A percentile compares a stretch with the other conserved stretches of the same genome.
phyloP scores from a whole-genome alignment of 2,797 vertebrate genomes.

The Danio jaintianensis region DNA sequence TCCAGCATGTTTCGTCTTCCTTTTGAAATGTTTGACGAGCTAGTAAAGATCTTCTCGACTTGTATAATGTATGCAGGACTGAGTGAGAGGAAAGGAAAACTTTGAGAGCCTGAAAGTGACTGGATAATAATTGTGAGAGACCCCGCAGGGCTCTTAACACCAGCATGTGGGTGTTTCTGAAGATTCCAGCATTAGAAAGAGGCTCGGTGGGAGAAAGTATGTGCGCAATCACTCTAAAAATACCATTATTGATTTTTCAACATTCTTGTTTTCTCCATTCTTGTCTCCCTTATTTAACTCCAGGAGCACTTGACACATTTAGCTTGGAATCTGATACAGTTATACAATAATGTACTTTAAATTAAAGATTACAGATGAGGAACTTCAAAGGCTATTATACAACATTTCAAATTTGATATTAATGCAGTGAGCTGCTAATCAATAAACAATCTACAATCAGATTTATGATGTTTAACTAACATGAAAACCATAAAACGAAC shows the following conservation, averaged over 20 bases:
- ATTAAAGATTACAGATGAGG: constrained; percentile 13
- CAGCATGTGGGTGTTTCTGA: constrained; percentile 48
- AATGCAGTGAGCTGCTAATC: not conserved
- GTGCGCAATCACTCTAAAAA: constrained; percentile 36
- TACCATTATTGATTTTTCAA: constrained; percentile 48
- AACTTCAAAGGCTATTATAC: not conserved
- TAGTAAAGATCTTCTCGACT: constrained; percentile 49
- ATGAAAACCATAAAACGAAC: no score
- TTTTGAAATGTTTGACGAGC: constrained; percentile 30
- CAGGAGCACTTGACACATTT: constrained; percentile 30
- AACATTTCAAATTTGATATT: not conserved
- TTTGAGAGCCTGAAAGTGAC: constrained; percentile 59
- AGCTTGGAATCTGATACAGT: not conserved
- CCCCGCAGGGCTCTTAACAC: constrained; percentile 50
- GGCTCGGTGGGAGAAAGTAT: not conserved
- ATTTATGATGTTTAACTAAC: no score
- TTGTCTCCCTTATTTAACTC: constrained; percentile 30
- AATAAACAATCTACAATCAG: not conserved
- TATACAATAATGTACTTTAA: constrained; percentile 34
- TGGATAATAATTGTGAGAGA: constrained; percentile 63
- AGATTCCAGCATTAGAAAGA: constrained; percentile 20
- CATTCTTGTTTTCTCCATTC: constrained; percentile 19
- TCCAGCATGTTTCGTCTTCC: not conserved
- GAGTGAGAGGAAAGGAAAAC: constrained; percentile 50
- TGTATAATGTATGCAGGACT: constrained; percentile 64